These are phyloP conservation scores for Solenopsis fugax DNA, from an alignment of 1,140 invertebrate genomes.

Conservation along the genomic window DNA sequence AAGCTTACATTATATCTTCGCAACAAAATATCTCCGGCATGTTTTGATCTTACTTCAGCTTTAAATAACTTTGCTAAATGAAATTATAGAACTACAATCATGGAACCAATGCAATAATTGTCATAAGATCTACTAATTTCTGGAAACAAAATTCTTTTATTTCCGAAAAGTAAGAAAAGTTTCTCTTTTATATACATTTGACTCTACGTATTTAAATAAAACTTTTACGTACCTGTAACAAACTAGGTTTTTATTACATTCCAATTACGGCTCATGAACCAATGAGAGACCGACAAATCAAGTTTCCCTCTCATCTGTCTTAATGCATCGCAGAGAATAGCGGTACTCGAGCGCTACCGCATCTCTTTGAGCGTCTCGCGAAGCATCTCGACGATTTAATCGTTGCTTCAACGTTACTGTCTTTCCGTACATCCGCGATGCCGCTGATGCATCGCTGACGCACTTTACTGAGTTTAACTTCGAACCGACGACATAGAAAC, in stretches of 20 bases:
- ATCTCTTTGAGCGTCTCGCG: slow-evolving; percentile 40
- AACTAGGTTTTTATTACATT: slow-evolving; percentile 5
- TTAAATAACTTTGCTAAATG: slow-evolving; percentile 4
- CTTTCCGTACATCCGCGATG: slow-evolving; percentile 32
- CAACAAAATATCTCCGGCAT: background rate
- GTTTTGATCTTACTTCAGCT: background rate
- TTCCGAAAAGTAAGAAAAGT: background rate
- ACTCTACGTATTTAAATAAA: background rate
- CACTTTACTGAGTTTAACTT: slow-evolving; percentile 56
- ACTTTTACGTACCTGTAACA: background rate
- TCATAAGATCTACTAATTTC: background rate
- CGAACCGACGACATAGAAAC: slow-evolving; percentile 28
- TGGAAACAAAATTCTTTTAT: background rate
- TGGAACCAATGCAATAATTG: background rate
- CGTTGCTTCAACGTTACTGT: slow-evolving; percentile 56
- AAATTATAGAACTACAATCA: background rate
- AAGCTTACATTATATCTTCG: slow-evolving; percentile 6
- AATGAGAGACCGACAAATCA: slow-evolving; percentile 24
- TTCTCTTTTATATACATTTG: background rate
- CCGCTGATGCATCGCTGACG: slow-evolving; percentile 56
- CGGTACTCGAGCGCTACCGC: slow-evolving; percentile 13
- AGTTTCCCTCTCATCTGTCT: slow-evolving; percentile 33
- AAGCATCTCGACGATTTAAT: slow-evolving; percentile 61
- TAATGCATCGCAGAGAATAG: slow-evolving; percentile 38
- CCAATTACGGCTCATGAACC: background rate